These are phyloP conservation scores for Antennarius maculatus DNA, from an alignment of 2,797 vertebrate species.

Conservation along the genomic window DNA sequence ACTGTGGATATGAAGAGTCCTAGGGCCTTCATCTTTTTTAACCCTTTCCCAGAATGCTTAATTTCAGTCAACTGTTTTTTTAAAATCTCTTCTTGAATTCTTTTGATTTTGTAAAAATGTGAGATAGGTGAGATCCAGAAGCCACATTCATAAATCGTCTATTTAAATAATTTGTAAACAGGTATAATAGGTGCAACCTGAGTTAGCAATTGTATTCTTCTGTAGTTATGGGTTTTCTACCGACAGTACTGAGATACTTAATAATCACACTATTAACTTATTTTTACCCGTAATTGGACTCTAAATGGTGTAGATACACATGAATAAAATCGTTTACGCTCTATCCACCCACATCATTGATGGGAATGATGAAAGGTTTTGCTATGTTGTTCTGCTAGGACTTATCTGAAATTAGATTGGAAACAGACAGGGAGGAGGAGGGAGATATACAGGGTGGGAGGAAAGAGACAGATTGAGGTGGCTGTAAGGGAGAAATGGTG, in stretches of 20 bases:
- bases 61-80: too few species aligned
- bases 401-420: conserved; percentile 83
- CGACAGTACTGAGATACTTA: conserved; percentile 69
- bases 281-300: conserved; percentile 77
- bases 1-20: too few species aligned
- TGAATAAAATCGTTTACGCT: conserved; percentile 77
- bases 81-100: too few species aligned
- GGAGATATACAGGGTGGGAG: conserved; percentile 72
- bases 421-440: conserved; percentile 73
- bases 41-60: too few species aligned
- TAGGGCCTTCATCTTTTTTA: too few species aligned
- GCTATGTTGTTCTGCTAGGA: conserved; percentile 74
- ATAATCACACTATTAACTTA: conserved; percentile 73
- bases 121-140: too few species aligned
- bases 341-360: conserved; percentile 80
- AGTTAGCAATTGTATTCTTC: conserved; percentile 50
- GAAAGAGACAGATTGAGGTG: conserved; percentile 77
- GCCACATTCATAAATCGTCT: too few species aligned
- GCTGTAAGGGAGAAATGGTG: conserved; percentile 66
- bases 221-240: conserved; percentile 64
- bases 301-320: conserved; percentile 63
- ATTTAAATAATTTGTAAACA: conserved; percentile 22
- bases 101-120: too few species aligned
- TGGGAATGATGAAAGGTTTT: conserved; percentile 77
- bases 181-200: conserved; percentile 32